Evolutionary conservation across 2,797 vertebrate species (phyloP).

Genomic region (Thamnophis elegans): DNA sequence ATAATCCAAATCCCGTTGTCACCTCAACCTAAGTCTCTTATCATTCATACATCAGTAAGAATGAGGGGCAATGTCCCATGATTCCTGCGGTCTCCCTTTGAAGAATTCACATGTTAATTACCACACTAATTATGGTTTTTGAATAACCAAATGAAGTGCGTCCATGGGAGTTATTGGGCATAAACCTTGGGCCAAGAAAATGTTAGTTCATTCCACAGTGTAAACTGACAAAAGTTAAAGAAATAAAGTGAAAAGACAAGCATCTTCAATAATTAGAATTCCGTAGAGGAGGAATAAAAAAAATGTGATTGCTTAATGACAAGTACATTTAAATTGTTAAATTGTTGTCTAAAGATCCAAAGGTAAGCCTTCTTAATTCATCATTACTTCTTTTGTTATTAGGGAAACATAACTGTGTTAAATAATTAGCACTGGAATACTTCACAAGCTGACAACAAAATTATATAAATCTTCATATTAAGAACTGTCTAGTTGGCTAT

Average conservation of each 20-base stretch:
- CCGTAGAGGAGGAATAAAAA: constrained; percentile 61
- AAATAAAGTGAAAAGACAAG: constrained; percentile 73
- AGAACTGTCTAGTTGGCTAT: constrained; percentile 79
- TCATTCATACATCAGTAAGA: constrained; percentile 71
- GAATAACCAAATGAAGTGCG: constrained; percentile 79
- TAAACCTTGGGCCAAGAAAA: constrained; percentile 75
- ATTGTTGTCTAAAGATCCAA: constrained; percentile 76
- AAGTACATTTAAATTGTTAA: constrained; percentile 78
- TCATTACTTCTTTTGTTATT: constrained; percentile 81
- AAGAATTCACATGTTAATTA: constrained; percentile 78
- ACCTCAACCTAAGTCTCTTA: constrained; percentile 71
- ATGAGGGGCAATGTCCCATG: constrained; percentile 70
- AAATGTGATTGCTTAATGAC: constrained; percentile 75
- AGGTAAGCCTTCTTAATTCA: constrained; percentile 81
- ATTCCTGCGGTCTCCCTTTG: constrained; percentile 73
- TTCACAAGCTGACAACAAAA: constrained; percentile 85
- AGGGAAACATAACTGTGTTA: constrained; percentile 83
- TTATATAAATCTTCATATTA: constrained; percentile 83
- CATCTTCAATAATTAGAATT: constrained; percentile 76
- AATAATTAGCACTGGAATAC: constrained; percentile 82
- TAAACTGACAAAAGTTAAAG: constrained; percentile 73
- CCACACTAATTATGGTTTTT: constrained; percentile 82
- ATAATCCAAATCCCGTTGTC: constrained; percentile 66
- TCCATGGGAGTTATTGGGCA: constrained; percentile 75
- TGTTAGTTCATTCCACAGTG: constrained; percentile 75